Evolutionary conservation across 2,888 invertebrate genomes (phyloP).

Genomic region (Dromius quadrimaculatus): DNA sequence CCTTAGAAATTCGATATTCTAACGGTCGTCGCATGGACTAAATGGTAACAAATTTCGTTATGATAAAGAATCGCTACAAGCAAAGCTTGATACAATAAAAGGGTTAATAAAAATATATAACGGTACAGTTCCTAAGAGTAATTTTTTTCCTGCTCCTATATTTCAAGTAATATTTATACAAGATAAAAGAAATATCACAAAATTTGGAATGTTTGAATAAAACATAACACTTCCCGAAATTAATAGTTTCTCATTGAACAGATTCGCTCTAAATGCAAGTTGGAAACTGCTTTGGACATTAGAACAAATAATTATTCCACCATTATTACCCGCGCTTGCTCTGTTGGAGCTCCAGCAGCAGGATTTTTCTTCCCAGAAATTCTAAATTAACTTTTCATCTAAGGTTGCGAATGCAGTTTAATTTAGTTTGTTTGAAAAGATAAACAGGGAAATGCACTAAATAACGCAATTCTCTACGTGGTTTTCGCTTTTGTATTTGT

Average conservation of each 20-base stretch:
- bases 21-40: too few relatives aligned
- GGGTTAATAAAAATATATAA: too few relatives aligned
- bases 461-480: neutral
- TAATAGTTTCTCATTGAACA: neutral
- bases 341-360: neutral
- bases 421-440: constrained; percentile 33
- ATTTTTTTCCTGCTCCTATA: too few relatives aligned
- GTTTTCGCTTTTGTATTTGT: constrained; percentile 17
- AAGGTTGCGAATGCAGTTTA: constrained; percentile 17
- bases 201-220: too few relatives aligned
- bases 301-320: constrained; percentile 3
- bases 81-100: too few relatives aligned
- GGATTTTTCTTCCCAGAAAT: neutral
- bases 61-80: too few relatives aligned
- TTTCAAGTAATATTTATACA: too few relatives aligned
- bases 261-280: neutral
- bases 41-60: too few relatives aligned
- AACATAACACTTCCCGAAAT: neutral
- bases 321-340: neutral
- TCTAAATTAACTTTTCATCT: constrained; percentile 27
- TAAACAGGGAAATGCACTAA: constrained; percentile 23
- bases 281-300: neutral
- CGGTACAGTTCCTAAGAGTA: too few relatives aligned
- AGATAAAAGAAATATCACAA: too few relatives aligned
- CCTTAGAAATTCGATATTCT: too few relatives aligned